Percentiles rank a stretch among this genome's conserved stretches.
Evolutionary conservation across 2,888 invertebrate species (phyloP).

Genomic region (Aphelenchoides bicaudatus): DNA sequence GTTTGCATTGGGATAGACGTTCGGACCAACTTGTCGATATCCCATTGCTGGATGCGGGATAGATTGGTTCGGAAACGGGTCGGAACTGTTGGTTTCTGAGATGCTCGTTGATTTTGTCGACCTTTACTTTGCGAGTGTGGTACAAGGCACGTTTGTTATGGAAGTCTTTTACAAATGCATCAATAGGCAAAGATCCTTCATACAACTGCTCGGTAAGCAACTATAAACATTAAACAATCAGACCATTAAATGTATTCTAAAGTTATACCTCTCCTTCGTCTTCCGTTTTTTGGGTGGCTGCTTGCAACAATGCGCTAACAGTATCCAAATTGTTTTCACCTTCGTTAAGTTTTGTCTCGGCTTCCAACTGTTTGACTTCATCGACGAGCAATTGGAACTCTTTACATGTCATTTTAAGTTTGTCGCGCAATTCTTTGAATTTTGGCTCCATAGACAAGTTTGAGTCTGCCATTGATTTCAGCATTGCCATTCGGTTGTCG

Average conservation of each 20-base stretch:
- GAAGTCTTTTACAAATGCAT: conserved; percentile 81
- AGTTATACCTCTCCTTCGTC: conserved; percentile 78
- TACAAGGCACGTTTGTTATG: conserved; percentile 73
- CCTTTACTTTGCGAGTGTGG: conserved; percentile 76
- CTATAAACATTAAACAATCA: conserved; percentile 32
- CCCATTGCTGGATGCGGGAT: conserved; percentile 15
- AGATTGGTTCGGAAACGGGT: conserved; percentile 17
- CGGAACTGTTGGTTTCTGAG: conserved; percentile 54
- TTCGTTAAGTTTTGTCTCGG: not conserved
- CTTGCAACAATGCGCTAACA: conserved; percentile 80
- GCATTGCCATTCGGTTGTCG: conserved; percentile 80
- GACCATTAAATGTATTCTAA: conserved; percentile 6
- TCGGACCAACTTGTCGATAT: conserved; percentile 7
- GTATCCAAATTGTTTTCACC: conserved; percentile 69
- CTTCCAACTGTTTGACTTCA: conserved; percentile 11
- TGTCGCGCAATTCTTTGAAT: conserved; percentile 70
- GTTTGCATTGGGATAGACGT: conserved; percentile 14
- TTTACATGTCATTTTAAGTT: not conserved
- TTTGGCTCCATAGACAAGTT: conserved; percentile 81
- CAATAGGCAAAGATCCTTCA: conserved; percentile 70
- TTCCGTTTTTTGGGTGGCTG: conserved; percentile 85
- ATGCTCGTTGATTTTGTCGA: conserved; percentile 78
- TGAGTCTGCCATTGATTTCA: conserved; percentile 83
- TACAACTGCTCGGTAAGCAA: conserved; percentile 74
- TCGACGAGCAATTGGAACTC: conserved; percentile 5